Conservation (phyloP, 2,113 vertebrate genomes). For the Litocranius walleri region DNA sequence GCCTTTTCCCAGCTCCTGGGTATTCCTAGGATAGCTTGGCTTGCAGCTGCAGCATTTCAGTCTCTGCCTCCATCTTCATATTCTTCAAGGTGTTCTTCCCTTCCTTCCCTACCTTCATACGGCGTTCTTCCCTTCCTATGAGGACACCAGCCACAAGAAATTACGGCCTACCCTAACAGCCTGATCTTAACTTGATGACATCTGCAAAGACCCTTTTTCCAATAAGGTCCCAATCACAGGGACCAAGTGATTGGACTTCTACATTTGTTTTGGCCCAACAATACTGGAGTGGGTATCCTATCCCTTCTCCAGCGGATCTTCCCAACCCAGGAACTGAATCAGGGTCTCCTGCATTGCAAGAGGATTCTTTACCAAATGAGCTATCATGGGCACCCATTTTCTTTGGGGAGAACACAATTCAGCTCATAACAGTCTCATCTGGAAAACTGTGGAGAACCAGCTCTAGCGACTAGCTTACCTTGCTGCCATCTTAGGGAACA, state of each 20-base stretch:
- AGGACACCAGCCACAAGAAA: neutral
- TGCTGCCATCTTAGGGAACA: neutral
- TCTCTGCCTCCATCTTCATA: rapidly evolving
- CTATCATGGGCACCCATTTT: neutral
- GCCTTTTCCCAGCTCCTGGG: neutral
- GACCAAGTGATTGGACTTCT: neutral
- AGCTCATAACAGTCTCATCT: neutral
- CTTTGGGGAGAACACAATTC: neutral
- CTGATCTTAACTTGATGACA: neutral
- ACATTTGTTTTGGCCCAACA: neutral
- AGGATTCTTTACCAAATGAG: neutral
- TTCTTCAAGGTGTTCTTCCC: neutral
- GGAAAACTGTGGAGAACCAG: neutral
- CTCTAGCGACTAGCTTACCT: neutral
- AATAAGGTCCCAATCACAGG: neutral
- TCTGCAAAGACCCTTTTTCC: neutral
- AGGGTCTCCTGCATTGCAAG: neutral
- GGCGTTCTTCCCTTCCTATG: neutral
- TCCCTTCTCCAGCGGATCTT: neutral
- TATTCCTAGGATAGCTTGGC: neutral
- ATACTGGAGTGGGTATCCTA: neutral
- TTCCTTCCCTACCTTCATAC: neutral
- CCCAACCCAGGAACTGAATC: neutral
- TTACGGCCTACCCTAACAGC: neutral
- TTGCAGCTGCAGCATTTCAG: neutral